These are phyloP conservation scores for Ptychodera flava DNA, from an alignment of 35 echinoderm and acorn worm species.

Conservation along the genomic window DNA sequence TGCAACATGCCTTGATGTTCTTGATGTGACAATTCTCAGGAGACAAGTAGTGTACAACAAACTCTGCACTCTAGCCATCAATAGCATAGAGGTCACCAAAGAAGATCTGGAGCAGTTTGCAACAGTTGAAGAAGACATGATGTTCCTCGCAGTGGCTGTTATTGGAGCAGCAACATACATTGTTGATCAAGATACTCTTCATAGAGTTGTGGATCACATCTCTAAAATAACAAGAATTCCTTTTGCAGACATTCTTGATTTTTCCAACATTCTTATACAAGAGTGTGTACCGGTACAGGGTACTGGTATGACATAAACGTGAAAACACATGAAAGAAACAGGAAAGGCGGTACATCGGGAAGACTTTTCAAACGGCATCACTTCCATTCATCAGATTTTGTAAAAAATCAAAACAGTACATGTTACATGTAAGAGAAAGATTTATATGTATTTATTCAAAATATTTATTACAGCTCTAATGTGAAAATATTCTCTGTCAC, in stretches of 20 bases:
- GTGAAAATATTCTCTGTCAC: no score
- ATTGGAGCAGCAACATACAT: constrained; percentile 43
- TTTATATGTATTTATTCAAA: no score
- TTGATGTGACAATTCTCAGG: constrained; percentile 48
- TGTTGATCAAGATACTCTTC: not conserved
- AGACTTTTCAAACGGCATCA: no score
- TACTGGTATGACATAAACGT: no score
- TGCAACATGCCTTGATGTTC: constrained; percentile 39
- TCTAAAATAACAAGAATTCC: not conserved
- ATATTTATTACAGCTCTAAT: no score
- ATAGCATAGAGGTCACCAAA: constrained; percentile 8
- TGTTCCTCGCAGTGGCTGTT: constrained; percentile 38
- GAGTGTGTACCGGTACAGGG: not conserved
- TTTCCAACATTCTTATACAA: not conserved
- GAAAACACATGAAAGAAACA: no score
- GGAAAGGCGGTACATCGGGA: no score
- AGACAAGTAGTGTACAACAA: constrained; percentile 35
- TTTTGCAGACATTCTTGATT: not conserved
- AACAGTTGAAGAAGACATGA: constrained; percentile 32
- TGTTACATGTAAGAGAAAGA: no score
- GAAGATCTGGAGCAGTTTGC: constrained; percentile 25
- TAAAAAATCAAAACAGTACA: no score
- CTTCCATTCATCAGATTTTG: no score
- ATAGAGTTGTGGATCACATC: not conserved
- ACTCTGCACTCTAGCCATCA: constrained; percentile 34